Conservation (phyloP, 2,113 vertebrate species). For the Pundamilia nyererei region DNA sequence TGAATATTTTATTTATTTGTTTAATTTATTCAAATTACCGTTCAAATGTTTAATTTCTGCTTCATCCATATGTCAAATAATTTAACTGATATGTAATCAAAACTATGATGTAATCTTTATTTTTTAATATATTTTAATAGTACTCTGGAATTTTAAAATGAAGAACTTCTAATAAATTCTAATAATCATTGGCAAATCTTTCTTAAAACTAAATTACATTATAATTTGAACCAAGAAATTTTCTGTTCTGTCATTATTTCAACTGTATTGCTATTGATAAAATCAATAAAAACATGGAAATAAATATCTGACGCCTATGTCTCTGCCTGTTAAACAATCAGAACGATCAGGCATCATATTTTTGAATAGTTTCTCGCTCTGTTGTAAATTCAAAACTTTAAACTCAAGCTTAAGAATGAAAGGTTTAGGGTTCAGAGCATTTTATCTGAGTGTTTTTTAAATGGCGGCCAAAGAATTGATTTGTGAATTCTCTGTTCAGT, state of each 20-base stretch:
- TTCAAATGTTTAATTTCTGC: not conserved
- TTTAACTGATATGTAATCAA: not conserved
- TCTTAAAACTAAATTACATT: not conserved
- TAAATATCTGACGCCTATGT: not conserved
- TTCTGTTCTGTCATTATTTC: not conserved
- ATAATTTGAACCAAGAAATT: accelerated
- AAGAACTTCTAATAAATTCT: not conserved
- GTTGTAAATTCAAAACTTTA: not conserved
- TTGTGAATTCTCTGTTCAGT: not conserved
- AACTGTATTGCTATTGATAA: not conserved
- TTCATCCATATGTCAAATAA: not conserved
- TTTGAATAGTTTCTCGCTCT: not conserved
- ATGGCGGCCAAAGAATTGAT: not conserved
- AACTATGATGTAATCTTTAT: not conserved
- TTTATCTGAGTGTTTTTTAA: not conserved
- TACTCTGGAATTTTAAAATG: not conserved
- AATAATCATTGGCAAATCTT: not conserved
- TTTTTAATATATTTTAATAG: not conserved
- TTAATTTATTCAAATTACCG: not conserved
- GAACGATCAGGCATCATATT: not conserved
- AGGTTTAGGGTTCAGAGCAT: not conserved
- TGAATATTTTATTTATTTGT: not conserved
- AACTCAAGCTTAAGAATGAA: not conserved
- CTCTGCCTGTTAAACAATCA: not conserved
- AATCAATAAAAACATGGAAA: not conserved